These are phyloP conservation scores for Aspiorhynchus laticeps DNA, from an alignment of 2,113 vertebrate species.

Conservation along the genomic window DNA sequence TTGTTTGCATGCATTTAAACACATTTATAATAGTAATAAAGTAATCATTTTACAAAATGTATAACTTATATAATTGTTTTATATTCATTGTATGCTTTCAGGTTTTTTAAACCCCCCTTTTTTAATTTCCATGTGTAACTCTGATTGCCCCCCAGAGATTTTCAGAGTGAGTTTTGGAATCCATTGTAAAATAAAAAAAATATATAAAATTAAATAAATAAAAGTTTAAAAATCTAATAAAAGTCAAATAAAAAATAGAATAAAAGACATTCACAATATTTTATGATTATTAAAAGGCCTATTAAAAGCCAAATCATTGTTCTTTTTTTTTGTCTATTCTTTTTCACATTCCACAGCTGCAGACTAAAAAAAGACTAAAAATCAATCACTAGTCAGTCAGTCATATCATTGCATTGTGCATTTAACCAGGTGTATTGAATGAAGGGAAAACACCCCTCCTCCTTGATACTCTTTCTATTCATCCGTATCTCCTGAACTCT, in stretches of 20 bases:
- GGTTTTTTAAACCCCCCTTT: too few relatives aligned
- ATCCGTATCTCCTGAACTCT: constrained; percentile 23
- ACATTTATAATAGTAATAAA: too few relatives aligned
- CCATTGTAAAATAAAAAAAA: too few relatives aligned
- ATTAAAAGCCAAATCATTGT: neutral
- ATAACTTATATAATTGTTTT: too few relatives aligned
- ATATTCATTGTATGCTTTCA: too few relatives aligned
- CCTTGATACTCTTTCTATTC: constrained; percentile 22
- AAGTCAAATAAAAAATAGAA: too few relatives aligned
- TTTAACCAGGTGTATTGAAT: constrained; percentile 42
- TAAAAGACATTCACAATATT: neutral
- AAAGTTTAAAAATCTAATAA: too few relatives aligned
- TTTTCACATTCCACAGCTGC: neutral
- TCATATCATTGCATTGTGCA: neutral
- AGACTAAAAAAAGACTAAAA: neutral
- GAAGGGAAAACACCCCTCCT: constrained; percentile 43
- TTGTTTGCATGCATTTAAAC: neutral
- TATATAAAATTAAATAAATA: too few relatives aligned
- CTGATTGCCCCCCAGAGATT: too few relatives aligned
- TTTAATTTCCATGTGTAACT: too few relatives aligned
- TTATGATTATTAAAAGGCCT: neutral
- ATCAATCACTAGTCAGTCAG: neutral
- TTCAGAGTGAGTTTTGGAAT: too few relatives aligned
- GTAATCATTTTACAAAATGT: too few relatives aligned
- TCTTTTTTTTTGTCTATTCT: neutral